Evolutionary conservation across 1,140 invertebrate genomes (phyloP).

Genomic region (Andrena cerasifolii): DNA sequence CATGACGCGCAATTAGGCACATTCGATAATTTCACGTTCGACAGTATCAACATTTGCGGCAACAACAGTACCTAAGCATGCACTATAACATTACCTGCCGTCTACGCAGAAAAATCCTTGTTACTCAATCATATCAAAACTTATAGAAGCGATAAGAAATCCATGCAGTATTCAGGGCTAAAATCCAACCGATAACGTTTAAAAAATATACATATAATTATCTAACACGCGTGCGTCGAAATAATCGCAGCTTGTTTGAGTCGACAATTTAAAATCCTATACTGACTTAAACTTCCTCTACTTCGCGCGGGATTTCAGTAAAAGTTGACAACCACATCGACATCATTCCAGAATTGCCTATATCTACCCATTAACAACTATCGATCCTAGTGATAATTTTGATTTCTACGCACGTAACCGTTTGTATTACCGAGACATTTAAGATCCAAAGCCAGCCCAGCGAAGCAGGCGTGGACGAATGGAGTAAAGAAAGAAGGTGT

Average conservation of each 20-base stretch:
- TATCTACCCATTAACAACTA: conserved; percentile 22
- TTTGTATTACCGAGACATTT: too few species aligned
- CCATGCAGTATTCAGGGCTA: neutral
- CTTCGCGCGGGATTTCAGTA: neutral
- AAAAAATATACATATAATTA: conserved; percentile 1
- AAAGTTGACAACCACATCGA: neutral
- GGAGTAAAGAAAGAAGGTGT: neutral
- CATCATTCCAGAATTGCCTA: conserved; percentile 5
- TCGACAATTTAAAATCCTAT: neutral
- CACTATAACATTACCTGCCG: neutral
- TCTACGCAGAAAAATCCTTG: neutral
- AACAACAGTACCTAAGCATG: conserved; percentile 22
- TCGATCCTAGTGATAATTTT: conserved; percentile 33
- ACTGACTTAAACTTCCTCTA: conserved; percentile 18
- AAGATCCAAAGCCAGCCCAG: neutral
- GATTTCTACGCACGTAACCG: conserved; percentile 21
- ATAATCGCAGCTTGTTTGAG: neutral
- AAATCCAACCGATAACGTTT: neutral
- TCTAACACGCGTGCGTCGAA: neutral
- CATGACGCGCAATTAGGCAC: neutral
- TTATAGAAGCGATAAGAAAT: conserved; percentile 7
- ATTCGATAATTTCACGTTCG: conserved; percentile 8
- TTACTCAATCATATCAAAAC: neutral
- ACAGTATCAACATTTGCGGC: neutral
- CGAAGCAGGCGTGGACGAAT: neutral